These are phyloP conservation scores for Myrmecobius fasciatus DNA, from an alignment of 2,113 vertebrate genomes.

Conservation along the genomic window DNA sequence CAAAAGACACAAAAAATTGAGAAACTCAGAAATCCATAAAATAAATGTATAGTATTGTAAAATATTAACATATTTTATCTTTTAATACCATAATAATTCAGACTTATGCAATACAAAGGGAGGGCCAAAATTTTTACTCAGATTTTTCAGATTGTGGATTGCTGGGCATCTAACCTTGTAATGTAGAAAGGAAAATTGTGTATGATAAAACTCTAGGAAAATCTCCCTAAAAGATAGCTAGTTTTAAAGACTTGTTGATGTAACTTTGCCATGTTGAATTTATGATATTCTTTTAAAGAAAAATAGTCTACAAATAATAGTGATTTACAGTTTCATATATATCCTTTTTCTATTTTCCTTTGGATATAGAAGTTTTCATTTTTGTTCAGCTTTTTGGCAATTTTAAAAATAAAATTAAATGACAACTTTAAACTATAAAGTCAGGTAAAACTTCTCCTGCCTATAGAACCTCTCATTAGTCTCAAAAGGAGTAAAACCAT, in stretches of 20 bases:
- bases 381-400: neutral
- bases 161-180: no score
- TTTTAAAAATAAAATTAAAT: neutral
- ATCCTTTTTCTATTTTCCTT: neutral
- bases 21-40: no score
- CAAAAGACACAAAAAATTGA: no score
- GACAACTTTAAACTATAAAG: conserved; percentile 10
- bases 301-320: neutral
- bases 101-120: no score
- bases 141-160: no score
- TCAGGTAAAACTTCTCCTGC: conserved; percentile 8
- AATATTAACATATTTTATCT: no score
- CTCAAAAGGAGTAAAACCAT: conserved; percentile 22
- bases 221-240: conserved; percentile 36
- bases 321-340: neutral
- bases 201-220: neutral
- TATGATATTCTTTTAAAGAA: neutral
- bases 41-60: no score
- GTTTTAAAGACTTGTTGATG: conserved; percentile 38
- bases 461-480: conserved; percentile 55
- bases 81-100: no score
- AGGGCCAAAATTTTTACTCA: no score
- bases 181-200: no score
- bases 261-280: neutral
- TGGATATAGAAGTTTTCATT: neutral